Evolutionary conservation across 2,888 invertebrate genomes (phyloP), one percentile per base, ranked within the genome.

Genomic region (Ctena decussata): DNA sequence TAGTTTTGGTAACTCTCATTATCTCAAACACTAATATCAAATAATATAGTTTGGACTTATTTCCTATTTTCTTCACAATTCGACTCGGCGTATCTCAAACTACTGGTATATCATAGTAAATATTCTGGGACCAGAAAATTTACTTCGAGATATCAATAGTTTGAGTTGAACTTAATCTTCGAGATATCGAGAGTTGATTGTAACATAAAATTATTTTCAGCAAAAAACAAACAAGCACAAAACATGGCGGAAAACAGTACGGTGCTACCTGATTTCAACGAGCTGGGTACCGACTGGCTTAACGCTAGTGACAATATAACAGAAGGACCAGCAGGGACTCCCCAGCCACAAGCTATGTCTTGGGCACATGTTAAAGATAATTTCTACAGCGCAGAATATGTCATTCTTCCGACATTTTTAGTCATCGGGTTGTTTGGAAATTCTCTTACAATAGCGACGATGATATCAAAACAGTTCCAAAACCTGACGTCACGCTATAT

Each of bases 361-460:
- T 53, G 77, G 41, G 1, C 35, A 27, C 35, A 46, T 3, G 57
- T 74, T 24, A 76, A 83, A 37, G 73, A 83, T 12, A 70, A 86
- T 6, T 46, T 89, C 12, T 82, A 84, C 32, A 82, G 72, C 44
- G 84, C 86, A 0, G 89, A 88, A 27, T 87, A 89, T 35, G 77
- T 88, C 11, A 57, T 86, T 0, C 74, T 90, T 53, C 93, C 92
- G 6, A 24, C 87, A 1, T 84, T 92, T 27, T 73, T 92, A 18
- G 24, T 92, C 0, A 79, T 87, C 21, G 92, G 92, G 32, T 18
- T 92, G 0, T 74, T 83, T 27, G 92, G 92, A 41, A 92, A 92
- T 72, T 60, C 60, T 12, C 70, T 92, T n/a, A 92, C 92, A 21
- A 86, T 93, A 18, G 70, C 74, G 30, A 86, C 92, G 0, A 91